Conservation (phyloP, 2,797 vertebrate species). For the Mionectes olivaceus region DNA sequence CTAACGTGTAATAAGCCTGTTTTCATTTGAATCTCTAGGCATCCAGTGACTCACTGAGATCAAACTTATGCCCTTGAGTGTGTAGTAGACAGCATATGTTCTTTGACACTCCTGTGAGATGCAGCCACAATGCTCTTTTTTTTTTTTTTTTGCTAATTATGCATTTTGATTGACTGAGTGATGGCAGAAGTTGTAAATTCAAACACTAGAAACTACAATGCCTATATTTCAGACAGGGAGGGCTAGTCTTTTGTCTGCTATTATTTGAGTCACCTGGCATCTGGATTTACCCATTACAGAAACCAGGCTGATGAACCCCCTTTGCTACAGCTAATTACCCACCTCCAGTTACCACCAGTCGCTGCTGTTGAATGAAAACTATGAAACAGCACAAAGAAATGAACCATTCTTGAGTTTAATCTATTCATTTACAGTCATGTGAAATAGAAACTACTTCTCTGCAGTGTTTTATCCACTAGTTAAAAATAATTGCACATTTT, state of each 20-base stretch:
- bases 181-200: background rate
- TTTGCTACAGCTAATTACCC: background rate
- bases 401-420: background rate
- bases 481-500: constrained; percentile 56
- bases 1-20: background rate
- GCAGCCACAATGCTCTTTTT: background rate
- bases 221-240: background rate
- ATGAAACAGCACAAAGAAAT: background rate
- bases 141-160: background rate
- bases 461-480: constrained; percentile 35
- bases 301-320: background rate
- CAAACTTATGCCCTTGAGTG: background rate
- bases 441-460: constrained; percentile 29
- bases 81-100: background rate
- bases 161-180: background rate
- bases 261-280: background rate
- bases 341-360: background rate
- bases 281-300: background rate
- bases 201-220: background rate
- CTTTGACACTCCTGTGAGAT: background rate
- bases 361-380: background rate
- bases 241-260: background rate
- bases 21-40: background rate
- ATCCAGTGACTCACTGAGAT: background rate
- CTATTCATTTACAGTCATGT: background rate